Base-by-base conservation (phyloP, 2,797 vertebrate species). In the Sebastolobus alascanus region DNA sequence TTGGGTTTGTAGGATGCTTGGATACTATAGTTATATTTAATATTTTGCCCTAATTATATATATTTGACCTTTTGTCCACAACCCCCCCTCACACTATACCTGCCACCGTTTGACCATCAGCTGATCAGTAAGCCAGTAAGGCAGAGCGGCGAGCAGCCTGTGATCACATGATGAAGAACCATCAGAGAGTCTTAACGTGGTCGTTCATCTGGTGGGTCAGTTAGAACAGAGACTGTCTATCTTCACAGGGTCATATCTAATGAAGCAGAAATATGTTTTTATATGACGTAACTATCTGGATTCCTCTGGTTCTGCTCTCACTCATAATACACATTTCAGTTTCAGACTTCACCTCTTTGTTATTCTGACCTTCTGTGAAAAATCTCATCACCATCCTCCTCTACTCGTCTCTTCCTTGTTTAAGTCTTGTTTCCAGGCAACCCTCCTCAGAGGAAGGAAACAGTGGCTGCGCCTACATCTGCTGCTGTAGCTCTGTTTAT, bases 381-480 rank as follows among this genome's bases (percentile, higher is more conserved):
- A 20, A 68, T 65, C 72, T 66, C 29, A 40, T 54, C 58, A 18
- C 12, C 25, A 13, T 25, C 67, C 56, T 70, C 27, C 8, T 35
- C 56, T 14, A 13, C 20, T 60, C 8, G 4, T 78, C 60, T 66
- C 6, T 13, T 4, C 43, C 8, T 67, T 75, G 75, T 77, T 85
- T 67, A 35, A 61, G 25, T 59, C 66, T 70, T 31, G 83, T 86
- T 87, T 75, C 80, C 60, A 27, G 71, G 89, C 72, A 80, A 81
- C 79, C 22, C 16, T 35, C 65, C 38, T 61, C 83, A 55, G 66
- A 59, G 54, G 80, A 68, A 43, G 68, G 73, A 65, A 73, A 61
- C 46, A 38, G 46, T n/a, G 52, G 25, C 68, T 27, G 52, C 37
- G 50, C 25, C 27, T 37, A 68, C 69, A 70, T 79, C 29, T 66